Evolutionary conservation across 2,797 vertebrate species (phyloP).

Genomic region (Tenualosa ilisha): DNA sequence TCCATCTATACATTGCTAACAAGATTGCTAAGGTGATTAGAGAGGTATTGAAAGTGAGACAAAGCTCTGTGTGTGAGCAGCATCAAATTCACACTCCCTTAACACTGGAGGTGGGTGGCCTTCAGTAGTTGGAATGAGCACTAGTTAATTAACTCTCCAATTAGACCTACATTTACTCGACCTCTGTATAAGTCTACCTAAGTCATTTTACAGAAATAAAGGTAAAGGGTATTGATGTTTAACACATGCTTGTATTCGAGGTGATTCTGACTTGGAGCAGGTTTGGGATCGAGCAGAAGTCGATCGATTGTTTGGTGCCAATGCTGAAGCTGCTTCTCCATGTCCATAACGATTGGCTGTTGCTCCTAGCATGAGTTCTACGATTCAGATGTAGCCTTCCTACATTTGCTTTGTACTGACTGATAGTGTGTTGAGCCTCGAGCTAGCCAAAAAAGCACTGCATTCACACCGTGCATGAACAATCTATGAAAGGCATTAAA

Average conservation of each 20-base stretch:
- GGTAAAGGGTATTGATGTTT: too few species aligned
- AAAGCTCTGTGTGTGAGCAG: background rate
- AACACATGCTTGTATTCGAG: too few species aligned
- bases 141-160: too few species aligned
- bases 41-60: conserved; percentile 29
- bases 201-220: background rate
- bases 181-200: background rate
- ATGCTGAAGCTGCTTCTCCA: too few species aligned
- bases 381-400: background rate
- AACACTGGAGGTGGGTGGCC: background rate
- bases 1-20: conserved; percentile 58
- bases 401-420: background rate
- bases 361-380: background rate
- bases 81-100: background rate
- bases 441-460: background rate
- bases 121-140: too few species aligned
- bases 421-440: background rate
- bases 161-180: too few species aligned
- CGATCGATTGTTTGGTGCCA: too few species aligned
- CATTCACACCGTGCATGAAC: background rate
- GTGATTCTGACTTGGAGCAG: too few species aligned
- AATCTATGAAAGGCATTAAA: background rate
- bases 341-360: background rate
- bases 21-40: conserved; percentile 55
- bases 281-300: too few species aligned